These are phyloP conservation scores for Anolis apletophallus DNA, from an alignment of 2,797 vertebrate species.

Conservation along the genomic window DNA sequence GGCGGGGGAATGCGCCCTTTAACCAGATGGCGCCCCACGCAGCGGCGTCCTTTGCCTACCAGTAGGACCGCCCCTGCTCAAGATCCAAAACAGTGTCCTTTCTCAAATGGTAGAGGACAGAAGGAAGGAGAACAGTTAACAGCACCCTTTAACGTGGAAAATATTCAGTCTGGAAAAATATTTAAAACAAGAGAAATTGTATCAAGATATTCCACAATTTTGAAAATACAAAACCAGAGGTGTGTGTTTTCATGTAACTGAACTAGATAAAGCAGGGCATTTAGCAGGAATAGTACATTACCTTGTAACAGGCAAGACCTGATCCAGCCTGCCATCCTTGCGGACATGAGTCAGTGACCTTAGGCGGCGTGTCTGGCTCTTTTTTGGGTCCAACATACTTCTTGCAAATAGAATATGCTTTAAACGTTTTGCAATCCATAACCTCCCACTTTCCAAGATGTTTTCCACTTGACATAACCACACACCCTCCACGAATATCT, in stretches of 20 bases:
- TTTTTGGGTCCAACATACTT: constrained; percentile 73
- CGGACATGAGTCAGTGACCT: constrained; percentile 82
- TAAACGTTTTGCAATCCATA: constrained; percentile 87
- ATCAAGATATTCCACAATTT: neutral
- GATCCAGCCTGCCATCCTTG: constrained; percentile 84
- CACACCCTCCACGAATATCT: constrained; percentile 86
- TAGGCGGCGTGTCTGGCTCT: constrained; percentile 75
- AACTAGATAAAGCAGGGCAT: neutral
- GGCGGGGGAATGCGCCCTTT: no score
- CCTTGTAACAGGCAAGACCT: constrained; percentile 91
- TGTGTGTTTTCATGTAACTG: neutral
- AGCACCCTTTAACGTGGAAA: neutral
- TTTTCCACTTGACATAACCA: constrained; percentile 82
- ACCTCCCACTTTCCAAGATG: constrained; percentile 90
- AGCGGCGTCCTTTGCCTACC: no score
- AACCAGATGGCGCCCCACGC: no score
- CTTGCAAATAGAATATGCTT: constrained; percentile 91
- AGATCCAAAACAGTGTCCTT: neutral
- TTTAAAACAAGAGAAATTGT: neutral
- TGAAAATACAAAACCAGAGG: neutral
- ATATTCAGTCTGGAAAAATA: neutral
- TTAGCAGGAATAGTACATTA: constrained; percentile 60
- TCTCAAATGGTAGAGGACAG: neutral
- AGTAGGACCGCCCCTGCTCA: no score
- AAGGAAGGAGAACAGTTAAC: neutral